A percentile compares a stretch with the other conserved stretches of the same genome.
These are phyloP conservation scores for Oedothorax gibbosus DNA, from an alignment of 1,140 invertebrate species.

Conservation along the genomic window DNA sequence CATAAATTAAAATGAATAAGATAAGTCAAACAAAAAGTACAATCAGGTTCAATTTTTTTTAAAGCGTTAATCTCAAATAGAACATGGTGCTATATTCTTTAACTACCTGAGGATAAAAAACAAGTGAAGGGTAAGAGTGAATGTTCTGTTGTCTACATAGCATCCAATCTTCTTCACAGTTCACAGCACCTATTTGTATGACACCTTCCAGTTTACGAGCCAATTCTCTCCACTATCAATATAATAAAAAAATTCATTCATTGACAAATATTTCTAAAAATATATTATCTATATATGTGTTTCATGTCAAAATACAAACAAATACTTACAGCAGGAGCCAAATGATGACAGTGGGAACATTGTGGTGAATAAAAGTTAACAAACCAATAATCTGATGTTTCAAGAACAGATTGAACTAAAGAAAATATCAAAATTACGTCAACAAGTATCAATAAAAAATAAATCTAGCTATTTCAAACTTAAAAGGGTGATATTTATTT, in stretches of 20 bases:
- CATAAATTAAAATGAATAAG: too few species aligned
- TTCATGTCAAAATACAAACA: too few species aligned
- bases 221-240: slow-evolving; percentile 80
- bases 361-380: slow-evolving; percentile 88
- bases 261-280: not conserved
- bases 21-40: too few species aligned
- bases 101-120: slow-evolving; percentile 73
- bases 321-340: slow-evolving; percentile 74
- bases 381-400: slow-evolving; percentile 80
- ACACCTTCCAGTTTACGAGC: slow-evolving; percentile 80
- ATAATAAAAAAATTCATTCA: slow-evolving; percentile 57
- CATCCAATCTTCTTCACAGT: slow-evolving; percentile 82
- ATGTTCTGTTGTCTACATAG: slow-evolving; percentile 78
- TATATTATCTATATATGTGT: not conserved
- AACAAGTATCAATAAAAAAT: too few species aligned
- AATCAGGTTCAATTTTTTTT: too few species aligned
- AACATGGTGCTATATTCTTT: too few species aligned
- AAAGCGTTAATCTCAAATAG: too few species aligned
- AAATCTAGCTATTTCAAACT: too few species aligned
- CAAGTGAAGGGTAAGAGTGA: slow-evolving; percentile 78
- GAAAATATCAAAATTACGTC: not conserved
- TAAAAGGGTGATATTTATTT: too few species aligned
- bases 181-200: slow-evolving; percentile 81
- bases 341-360: slow-evolving; percentile 84
- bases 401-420: slow-evolving; percentile 74